Evolutionary conservation across 1,140 invertebrate species (phyloP).

Genomic region (Littorina saxatilis): DNA sequence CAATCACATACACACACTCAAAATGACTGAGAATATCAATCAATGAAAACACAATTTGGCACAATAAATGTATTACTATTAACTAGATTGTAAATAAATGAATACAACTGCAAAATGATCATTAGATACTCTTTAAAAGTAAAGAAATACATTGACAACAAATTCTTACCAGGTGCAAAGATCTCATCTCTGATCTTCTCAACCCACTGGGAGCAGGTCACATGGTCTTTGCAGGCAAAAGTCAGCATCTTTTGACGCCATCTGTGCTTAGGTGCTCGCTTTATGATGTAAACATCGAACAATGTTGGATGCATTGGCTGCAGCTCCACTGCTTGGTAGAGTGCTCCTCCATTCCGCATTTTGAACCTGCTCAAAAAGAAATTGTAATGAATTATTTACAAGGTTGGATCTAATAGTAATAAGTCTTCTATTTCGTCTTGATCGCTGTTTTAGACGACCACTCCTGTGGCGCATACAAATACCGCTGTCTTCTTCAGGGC

Average conservation of each 20-base stretch:
- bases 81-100: too few species aligned
- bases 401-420: background rate
- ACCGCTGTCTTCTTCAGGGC: too few species aligned
- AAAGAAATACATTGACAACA: too few species aligned
- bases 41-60: too few species aligned
- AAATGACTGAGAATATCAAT: too few species aligned
- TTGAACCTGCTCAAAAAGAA: conserved; percentile 30
- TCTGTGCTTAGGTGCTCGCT: conserved; percentile 52
- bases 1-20: too few species aligned
- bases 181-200: conserved; percentile 57
- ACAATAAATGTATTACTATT: too few species aligned
- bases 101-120: too few species aligned
- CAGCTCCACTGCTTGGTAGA: conserved; percentile 55
- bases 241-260: conserved; percentile 61
- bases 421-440: background rate
- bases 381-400: too few species aligned
- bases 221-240: conserved; percentile 58
- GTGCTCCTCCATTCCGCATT: conserved; percentile 36
- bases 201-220: conserved; percentile 61
- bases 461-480: too few species aligned
- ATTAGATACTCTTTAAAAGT: too few species aligned
- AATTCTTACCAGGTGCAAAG: conserved; percentile 51
- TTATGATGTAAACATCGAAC: conserved; percentile 57
- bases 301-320: conserved; percentile 45
- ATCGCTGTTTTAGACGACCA: too few species aligned